Evolutionary conservation across 2,113 vertebrate species (phyloP).

Genomic region (Elachura formosa): DNA sequence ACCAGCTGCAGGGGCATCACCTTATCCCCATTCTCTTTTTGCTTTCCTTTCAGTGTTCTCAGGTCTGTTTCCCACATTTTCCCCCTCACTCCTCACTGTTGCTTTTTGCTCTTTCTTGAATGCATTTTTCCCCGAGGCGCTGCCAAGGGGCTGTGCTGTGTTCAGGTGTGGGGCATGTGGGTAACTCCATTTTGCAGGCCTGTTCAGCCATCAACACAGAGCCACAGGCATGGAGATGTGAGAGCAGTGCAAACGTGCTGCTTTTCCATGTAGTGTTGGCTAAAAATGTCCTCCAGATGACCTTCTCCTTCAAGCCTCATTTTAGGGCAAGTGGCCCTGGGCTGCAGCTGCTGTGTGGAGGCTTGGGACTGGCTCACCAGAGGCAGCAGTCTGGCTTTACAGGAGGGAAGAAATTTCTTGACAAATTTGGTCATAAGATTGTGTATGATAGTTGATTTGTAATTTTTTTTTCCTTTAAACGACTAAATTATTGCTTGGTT

Average conservation of each 20-base stretch:
- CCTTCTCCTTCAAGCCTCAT: not conserved
- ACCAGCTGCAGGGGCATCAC: rapidly evolving
- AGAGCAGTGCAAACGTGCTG: rapidly evolving
- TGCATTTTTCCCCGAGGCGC: rapidly evolving
- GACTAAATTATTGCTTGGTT: not conserved
- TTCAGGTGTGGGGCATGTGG: rapidly evolving
- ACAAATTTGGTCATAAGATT: too few species aligned
- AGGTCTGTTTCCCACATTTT: not conserved
- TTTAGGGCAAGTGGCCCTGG: rapidly evolving
- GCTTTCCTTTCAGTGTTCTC: not conserved
- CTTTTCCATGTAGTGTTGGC: rapidly evolving
- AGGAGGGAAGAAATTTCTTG: rapidly evolving
- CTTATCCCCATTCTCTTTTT: not conserved
- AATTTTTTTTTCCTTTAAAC: not conserved
- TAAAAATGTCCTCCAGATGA: rapidly evolving
- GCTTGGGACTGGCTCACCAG: rapidly evolving
- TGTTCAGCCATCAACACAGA: rapidly evolving
- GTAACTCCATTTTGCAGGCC: rapidly evolving
- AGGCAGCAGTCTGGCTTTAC: rapidly evolving
- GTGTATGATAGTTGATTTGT: not conserved
- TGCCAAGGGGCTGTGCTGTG: not conserved
- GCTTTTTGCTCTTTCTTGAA: not conserved
- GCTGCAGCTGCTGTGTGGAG: rapidly evolving
- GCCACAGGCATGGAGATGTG: rapidly evolving
- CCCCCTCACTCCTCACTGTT: rapidly evolving